Evolutionary conservation across 1,140 invertebrate species (phyloP).

Genomic region (Helicoverpa zea): DNA sequence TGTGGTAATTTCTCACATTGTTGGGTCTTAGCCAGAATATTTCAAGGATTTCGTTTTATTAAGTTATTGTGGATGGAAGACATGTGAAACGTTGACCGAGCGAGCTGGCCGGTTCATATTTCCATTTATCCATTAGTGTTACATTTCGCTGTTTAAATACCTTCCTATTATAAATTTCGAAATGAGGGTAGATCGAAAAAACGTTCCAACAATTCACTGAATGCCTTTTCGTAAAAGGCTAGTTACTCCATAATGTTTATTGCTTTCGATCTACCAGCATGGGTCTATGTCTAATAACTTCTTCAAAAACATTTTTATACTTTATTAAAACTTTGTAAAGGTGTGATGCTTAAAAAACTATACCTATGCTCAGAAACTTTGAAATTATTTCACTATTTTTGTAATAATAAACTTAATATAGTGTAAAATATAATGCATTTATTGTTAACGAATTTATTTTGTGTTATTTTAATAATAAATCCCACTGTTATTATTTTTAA

Average conservation of each 20-base stretch:
- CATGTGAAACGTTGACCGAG: conserved; percentile 4
- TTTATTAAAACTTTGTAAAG: conserved; percentile 47
- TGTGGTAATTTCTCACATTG: conserved; percentile 20
- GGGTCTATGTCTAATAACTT: background rate
- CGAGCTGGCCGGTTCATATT: background rate
- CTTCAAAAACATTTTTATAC: conserved; percentile 25
- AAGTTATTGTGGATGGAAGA: conserved; percentile 19
- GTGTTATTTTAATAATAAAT: conserved; percentile 73
- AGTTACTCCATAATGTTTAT: background rate
- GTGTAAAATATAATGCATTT: conserved; percentile 78
- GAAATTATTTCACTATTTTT: conserved; percentile 76
- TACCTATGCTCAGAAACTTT: conserved; percentile 72
- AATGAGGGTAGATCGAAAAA: conserved; percentile 1
- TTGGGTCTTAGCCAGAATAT: conserved; percentile 41
- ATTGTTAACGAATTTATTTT: conserved; percentile 86
- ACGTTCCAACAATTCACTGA: background rate
- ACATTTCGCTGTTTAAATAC: conserved; percentile 22
- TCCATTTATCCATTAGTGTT: conserved; percentile 23
- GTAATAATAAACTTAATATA: conserved; percentile 69
- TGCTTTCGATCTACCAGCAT: conserved; percentile 1
- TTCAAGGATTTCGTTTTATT: conserved; percentile 13
- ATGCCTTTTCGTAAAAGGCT: background rate
- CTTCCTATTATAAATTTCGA: background rate
- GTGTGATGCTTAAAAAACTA: conserved; percentile 70
- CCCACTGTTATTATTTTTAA: conserved; percentile 68